Evolutionary conservation across 2,113 vertebrate genomes (phyloP).

Genomic region (Brachirus orientalis): DNA sequence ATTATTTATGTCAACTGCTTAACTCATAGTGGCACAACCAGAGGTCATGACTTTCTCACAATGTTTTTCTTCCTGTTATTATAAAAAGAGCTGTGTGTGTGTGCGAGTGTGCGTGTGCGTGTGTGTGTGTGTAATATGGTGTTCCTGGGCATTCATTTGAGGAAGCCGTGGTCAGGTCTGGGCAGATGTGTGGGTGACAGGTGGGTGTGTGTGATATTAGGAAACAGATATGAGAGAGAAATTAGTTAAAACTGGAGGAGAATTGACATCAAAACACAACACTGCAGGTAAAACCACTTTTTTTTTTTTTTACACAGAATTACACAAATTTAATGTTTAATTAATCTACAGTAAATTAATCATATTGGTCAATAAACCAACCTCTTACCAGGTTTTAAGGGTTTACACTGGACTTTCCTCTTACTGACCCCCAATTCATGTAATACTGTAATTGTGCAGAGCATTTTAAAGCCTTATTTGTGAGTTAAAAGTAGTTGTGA

Average conservation of each 20-base stretch:
- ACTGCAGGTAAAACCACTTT: slow-evolving; percentile 38
- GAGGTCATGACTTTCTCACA: slow-evolving; percentile 3
- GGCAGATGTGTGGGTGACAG: not conserved
- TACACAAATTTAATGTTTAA: no score
- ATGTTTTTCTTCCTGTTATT: not conserved
- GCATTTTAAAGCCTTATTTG: no score
- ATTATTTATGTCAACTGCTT: no score
- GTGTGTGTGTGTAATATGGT: not conserved
- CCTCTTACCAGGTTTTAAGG: no score
- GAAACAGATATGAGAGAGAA: not conserved
- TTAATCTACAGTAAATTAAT: no score
- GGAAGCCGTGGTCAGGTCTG: slow-evolving; percentile 62
- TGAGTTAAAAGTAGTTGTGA: no score
- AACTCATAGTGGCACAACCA: not conserved
- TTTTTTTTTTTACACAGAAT: not conserved
- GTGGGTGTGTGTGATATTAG: not conserved
- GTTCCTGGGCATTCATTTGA: slow-evolving; percentile 27
- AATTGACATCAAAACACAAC: not conserved
- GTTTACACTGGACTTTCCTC: no score
- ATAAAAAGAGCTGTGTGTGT: not conserved
- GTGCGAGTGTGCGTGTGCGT: not conserved
- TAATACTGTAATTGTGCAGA: no score
- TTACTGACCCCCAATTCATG: no score
- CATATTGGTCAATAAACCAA: no score
- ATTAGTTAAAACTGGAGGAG: not conserved